Base-by-base conservation (phyloP, 2,888 invertebrate species). In the Notodonta dromedarius region DNA sequence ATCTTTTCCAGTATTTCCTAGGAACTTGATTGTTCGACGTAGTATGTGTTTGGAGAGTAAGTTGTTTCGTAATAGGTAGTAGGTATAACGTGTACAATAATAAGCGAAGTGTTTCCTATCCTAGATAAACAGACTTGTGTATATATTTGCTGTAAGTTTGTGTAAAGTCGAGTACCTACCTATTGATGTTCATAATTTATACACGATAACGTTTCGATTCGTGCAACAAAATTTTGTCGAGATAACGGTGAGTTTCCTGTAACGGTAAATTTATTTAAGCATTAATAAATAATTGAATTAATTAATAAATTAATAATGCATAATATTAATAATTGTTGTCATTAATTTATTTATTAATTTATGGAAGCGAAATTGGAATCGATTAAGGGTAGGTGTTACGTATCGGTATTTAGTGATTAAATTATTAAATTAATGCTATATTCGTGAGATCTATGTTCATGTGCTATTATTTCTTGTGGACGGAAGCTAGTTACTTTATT, bases 21-120 rank as follows among this genome's bases (percentile, higher is more conserved):
- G 88, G 89, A 89, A 91, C 89, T 89, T 90, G 74, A 88, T 91
- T 88, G 88, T 87, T 87, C 77, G 79, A 77, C 79, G 87, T 93
- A 92, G 89, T 84, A 84, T 80, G 89, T 92, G 87, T 87, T 87
- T 85, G 67, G 73, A 67, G 71, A 71, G 78, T 89, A 89, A 90
- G 88, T 88, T 88, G 90, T 91, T 93, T 87, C 85, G 82, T 91
- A 89, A 88, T 89, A 86, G 24, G 24, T 24, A 24, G 82, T 91
- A 89, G 87, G 87, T 71, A 78, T 89, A 87, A 85, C 83, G 81
- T 93, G 90, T 91, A 91, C 82, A 88, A 86, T 88, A 85, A 85
- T 86, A 90, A 91, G 87, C 83, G 87, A 89, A 87, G 92, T 90
- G 93, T 93, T 93, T 93, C 93, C 93, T 93, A 93, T 91, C 86